These are phyloP conservation scores for Charaxes varanes DNA, from an alignment of 1,140 invertebrate species.

Conservation along the genomic window DNA sequence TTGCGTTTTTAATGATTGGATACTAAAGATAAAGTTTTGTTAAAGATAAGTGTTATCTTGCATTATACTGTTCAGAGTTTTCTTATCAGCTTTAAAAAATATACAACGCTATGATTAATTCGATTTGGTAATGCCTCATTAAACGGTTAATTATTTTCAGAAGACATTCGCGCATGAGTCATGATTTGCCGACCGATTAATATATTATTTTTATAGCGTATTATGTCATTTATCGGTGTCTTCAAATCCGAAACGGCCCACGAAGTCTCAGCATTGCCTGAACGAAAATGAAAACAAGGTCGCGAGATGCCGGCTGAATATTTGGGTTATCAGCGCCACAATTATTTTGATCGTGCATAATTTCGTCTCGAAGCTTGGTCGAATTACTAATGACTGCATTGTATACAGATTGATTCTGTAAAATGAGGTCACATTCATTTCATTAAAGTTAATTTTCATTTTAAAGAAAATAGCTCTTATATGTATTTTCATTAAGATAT, in stretches of 20 bases:
- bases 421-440: no score
- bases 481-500: no score
- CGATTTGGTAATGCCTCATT: not conserved
- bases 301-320: conserved; percentile 50
- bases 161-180: conserved; percentile 7
- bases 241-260: conserved; percentile 26
- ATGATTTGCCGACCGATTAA: not conserved
- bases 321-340: conserved; percentile 40
- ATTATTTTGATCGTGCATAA: conserved; percentile 20
- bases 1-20: no score
- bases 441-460: no score
- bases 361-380: no score
- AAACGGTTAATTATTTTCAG: conserved; percentile 2
- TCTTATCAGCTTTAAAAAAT: no score
- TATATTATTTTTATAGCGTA: conserved; percentile 25
- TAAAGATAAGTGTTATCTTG: not conserved
- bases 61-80: no score
- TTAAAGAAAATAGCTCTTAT: no score
- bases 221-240: conserved; percentile 44
- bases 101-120: no score
- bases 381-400: no score
- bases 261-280: conserved; percentile 24
- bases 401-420: no score
- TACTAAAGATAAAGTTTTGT: no score
- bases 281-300: conserved; percentile 69